Percentiles rank a stretch among this genome's conserved stretches.
phyloP scores from a whole-genome alignment of 53 echinoderm and acorn worm genomes.

The Arbacia lixula region DNA sequence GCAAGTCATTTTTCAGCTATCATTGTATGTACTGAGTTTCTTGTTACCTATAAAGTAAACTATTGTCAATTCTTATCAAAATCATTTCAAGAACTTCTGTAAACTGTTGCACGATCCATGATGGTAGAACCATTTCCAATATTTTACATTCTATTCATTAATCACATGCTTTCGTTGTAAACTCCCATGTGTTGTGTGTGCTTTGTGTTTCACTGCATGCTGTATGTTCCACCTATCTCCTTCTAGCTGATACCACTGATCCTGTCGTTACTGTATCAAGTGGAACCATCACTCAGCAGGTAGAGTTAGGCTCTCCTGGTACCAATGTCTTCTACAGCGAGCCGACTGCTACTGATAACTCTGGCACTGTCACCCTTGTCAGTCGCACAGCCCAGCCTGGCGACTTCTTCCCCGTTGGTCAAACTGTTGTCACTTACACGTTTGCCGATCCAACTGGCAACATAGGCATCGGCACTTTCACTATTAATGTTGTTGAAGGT shows the following conservation, averaged over 20 bases:
- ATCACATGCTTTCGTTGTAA: no score
- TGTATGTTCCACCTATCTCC: neutral
- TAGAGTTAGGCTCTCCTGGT: neutral
- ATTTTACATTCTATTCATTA: no score
- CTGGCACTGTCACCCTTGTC: neutral
- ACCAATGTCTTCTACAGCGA: neutral
- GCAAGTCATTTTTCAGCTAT: no score
- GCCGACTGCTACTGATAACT: conserved; percentile 16
- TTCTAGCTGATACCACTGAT: conserved; percentile 9
- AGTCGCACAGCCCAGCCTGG: conserved; percentile 18
- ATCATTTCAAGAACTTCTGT: no score
- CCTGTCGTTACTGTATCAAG: neutral
- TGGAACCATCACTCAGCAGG: neutral
- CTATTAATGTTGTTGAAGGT: conserved; percentile 11
- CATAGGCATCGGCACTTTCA: neutral
- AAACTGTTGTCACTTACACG: neutral
- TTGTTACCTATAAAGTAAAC: no score
- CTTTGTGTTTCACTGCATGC: neutral
- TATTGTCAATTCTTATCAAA: no score
- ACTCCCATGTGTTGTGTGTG: no score
- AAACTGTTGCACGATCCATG: no score
- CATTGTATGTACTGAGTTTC: no score
- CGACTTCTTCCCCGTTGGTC: conserved; percentile 21
- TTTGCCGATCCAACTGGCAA: conserved; percentile 27
- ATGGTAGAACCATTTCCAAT: no score